A percentile compares a stretch with the other conserved stretches of the same genome.
Conservation (phyloP, 2,888 invertebrate species). For the Anthoptus insignis region DNA sequence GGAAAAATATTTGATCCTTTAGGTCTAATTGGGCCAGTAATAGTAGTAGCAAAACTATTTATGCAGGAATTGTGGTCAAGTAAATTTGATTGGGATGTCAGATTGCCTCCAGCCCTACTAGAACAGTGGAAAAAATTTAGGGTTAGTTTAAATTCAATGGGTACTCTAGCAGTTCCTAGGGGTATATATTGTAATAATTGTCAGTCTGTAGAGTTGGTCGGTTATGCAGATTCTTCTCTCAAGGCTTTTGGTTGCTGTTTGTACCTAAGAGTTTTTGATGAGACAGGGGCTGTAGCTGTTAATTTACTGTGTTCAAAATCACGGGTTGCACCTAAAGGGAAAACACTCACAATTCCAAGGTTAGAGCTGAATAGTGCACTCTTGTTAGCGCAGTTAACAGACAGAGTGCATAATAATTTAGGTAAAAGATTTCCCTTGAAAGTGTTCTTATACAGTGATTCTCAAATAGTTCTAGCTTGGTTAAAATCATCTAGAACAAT, state of each 20-base stretch:
- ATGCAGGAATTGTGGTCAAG: too few relatives aligned
- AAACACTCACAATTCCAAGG: constrained; percentile 32
- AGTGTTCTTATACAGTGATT: not conserved
- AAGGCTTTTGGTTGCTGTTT: constrained; percentile 41
- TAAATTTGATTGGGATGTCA: too few relatives aligned
- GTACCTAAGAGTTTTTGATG: constrained; percentile 36
- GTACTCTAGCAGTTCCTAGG: not conserved
- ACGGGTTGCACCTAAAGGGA: constrained; percentile 31
- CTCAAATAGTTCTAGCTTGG: constrained; percentile 9
- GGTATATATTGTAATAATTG: not conserved
- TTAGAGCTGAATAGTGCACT: constrained; percentile 11
- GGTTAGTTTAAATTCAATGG: not conserved
- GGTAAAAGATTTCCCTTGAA: not conserved
- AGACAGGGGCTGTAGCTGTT: constrained; percentile 14
- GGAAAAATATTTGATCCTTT: too few relatives aligned
- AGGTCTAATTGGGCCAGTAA: too few relatives aligned
- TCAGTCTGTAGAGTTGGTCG: constrained; percentile 30
- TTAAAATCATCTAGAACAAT: not conserved
- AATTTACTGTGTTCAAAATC: constrained; percentile 42
- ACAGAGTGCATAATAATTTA: not conserved
- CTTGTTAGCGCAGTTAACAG: not conserved
- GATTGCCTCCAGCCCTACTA: too few relatives aligned
- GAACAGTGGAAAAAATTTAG: not conserved
- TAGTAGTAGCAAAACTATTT: too few relatives aligned
- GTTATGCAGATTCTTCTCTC: constrained; percentile 40